Evolutionary conservation across 2,888 invertebrate species (phyloP).

Genomic region (Limnephilus marmoratus): DNA sequence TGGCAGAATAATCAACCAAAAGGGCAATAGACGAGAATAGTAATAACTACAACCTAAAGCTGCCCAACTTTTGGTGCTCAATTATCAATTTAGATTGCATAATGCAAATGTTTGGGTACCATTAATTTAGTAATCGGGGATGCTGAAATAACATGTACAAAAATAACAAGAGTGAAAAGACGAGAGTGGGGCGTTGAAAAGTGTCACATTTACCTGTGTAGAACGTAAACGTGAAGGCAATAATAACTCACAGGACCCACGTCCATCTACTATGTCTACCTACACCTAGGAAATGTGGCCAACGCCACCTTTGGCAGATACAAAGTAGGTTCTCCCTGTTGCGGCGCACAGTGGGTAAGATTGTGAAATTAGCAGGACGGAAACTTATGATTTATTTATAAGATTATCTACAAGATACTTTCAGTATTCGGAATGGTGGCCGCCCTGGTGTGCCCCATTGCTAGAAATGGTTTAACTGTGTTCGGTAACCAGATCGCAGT

Average conservation of each 20-base stretch:
- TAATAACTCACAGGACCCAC: constrained; percentile 22
- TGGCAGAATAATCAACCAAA: neutral
- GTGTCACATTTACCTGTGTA: neutral
- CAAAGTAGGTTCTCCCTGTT: neutral
- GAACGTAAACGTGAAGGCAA: neutral
- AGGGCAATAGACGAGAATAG: neutral
- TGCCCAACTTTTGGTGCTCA: neutral
- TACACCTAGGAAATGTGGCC: neutral
- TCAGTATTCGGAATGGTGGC: neutral
- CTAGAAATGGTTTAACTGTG: too few relatives aligned
- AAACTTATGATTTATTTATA: neutral
- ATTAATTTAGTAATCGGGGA: neutral
- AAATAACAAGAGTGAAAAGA: neutral
- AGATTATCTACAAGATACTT: neutral
- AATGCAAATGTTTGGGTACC: neutral
- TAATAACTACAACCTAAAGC: neutral
- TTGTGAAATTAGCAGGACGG: neutral
- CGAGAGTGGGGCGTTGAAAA: neutral
- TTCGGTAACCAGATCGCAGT: too few relatives aligned
- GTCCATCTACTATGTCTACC: neutral
- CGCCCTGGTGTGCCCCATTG: too few relatives aligned
- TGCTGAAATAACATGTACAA: too few relatives aligned
- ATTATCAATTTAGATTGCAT: neutral
- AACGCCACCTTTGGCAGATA: neutral
- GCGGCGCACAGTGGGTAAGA: neutral